phyloP scores from a whole-genome alignment of 2,113 vertebrate genomes.

The Tauraco erythrolophus region DNA sequence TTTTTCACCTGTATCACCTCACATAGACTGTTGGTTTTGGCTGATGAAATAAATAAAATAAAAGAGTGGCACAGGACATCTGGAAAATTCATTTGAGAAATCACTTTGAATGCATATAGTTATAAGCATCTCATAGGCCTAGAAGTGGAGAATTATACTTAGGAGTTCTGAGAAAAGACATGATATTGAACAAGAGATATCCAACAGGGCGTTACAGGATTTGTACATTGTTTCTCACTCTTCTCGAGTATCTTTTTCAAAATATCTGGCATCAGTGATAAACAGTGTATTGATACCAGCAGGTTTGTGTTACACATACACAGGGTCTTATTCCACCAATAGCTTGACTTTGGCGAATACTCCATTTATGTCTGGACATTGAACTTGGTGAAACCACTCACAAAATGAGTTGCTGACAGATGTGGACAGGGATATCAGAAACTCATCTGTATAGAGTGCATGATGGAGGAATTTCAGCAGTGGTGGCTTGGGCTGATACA shows the following conservation, averaged over 20 bases:
- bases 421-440: background rate
- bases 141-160: background rate
- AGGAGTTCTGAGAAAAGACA: background rate
- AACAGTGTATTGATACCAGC: background rate
- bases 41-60: background rate
- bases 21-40: background rate
- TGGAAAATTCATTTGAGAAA: slow-evolving; percentile 23
- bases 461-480: background rate
- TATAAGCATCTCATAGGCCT: background rate
- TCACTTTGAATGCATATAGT: background rate
- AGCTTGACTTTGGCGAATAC: background rate
- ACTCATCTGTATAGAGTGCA: background rate
- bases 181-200: background rate
- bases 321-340: background rate
- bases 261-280: background rate
- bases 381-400: background rate
- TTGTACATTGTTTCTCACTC: background rate
- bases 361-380: background rate
- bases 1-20: background rate
- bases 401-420: background rate
- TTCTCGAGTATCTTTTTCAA: background rate
- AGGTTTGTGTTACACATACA: background rate
- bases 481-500: background rate
- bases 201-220: background rate
- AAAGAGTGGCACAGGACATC: background rate